These are phyloP conservation scores for Ctenomys sociabilis DNA, from an alignment of 2,113 vertebrate genomes.

Conservation along the genomic window DNA sequence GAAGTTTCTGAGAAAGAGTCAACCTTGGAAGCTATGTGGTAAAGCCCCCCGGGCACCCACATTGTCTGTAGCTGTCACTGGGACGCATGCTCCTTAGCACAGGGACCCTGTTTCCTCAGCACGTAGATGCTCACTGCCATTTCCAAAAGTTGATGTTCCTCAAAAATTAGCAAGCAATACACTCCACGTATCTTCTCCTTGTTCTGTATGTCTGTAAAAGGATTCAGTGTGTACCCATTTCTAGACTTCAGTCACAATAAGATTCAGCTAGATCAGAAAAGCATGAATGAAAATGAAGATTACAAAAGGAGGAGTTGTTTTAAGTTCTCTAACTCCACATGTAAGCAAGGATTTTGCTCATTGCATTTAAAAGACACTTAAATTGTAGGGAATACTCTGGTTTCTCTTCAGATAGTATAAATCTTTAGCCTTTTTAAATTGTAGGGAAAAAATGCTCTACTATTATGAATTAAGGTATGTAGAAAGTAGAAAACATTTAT, in stretches of 20 bases:
- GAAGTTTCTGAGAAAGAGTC: background rate
- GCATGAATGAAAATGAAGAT: background rate
- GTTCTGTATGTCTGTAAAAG: background rate
- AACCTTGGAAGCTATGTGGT: accelerated
- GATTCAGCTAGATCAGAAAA: background rate
- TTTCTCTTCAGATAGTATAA: no score
- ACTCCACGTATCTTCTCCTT: background rate
- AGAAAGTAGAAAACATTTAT: background rate
- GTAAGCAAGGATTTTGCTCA: background rate
- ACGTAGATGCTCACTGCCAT: background rate
- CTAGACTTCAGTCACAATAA: background rate
- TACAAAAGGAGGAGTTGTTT: background rate
- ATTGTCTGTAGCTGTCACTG: background rate
- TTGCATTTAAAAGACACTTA: background rate
- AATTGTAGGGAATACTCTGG: background rate
- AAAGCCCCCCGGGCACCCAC: no score
- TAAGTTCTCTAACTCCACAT: background rate
- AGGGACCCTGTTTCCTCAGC: accelerated
- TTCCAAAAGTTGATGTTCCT: background rate
- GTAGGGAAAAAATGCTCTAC: background rate
- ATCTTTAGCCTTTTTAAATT: no score
- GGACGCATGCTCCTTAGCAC: background rate
- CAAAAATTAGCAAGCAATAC: background rate
- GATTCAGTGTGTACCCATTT: accelerated
- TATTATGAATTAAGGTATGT: background rate